A percentile compares a stretch with the other conserved stretches of the same genome.
phyloP scores from a whole-genome alignment of 1,140 invertebrate species.

The Oryzaephilus surinamensis region DNA sequence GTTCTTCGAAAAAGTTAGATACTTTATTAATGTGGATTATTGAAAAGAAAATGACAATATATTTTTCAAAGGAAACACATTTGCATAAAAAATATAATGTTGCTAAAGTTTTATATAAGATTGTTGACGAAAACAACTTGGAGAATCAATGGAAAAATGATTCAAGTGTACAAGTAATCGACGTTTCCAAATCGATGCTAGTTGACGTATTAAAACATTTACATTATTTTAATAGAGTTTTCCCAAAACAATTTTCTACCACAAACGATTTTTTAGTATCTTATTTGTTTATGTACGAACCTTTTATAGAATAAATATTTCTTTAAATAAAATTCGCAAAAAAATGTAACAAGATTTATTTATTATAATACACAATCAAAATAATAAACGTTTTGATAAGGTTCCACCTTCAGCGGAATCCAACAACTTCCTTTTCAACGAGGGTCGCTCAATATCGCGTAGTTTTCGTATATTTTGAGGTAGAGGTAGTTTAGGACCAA shows the following conservation, averaged over 20 bases:
- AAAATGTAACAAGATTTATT: background rate
- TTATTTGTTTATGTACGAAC: background rate
- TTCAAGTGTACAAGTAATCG: slow-evolving; percentile 35
- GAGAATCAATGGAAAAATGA: slow-evolving; percentile 41
- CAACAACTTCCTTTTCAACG: slow-evolving; percentile 61
- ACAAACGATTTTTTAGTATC: too few relatives aligned
- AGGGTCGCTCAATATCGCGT: slow-evolving; percentile 52
- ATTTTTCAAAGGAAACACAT: slow-evolving; percentile 20
- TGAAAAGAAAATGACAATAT: slow-evolving; percentile 43
- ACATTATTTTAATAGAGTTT: slow-evolving; percentile 41
- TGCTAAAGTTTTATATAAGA: slow-evolving; percentile 42
- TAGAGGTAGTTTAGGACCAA: slow-evolving; percentile 68
- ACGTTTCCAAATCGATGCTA: slow-evolving; percentile 46
- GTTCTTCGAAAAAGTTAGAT: slow-evolving; percentile 22
- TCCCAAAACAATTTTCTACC: slow-evolving; percentile 41
- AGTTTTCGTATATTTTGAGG: slow-evolving; percentile 50
- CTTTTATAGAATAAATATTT: too few relatives aligned
- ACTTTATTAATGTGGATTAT: slow-evolving; percentile 44
- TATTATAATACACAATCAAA: slow-evolving; percentile 17
- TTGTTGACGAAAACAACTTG: slow-evolving; percentile 25
- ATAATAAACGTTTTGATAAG: slow-evolving; percentile 49
- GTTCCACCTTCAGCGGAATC: slow-evolving; percentile 58
- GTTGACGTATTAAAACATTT: slow-evolving; percentile 39
- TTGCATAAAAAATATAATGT: slow-evolving; percentile 31
- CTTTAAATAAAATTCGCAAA: background rate